Base-by-base conservation (phyloP, 2,888 invertebrate species). In the Agriopis marginaria region DNA sequence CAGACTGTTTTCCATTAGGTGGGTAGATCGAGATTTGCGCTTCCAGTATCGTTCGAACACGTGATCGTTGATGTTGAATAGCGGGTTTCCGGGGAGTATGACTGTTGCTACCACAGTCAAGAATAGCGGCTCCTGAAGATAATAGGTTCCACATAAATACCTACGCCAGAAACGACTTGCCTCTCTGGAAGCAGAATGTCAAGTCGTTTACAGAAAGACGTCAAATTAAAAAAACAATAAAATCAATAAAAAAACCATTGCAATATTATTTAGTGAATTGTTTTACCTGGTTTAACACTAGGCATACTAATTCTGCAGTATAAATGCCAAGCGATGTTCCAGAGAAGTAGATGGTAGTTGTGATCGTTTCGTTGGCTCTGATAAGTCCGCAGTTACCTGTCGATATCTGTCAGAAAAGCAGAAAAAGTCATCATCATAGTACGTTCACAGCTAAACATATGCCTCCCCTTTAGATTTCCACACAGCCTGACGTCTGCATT, bases 301-400 rank as follows among this genome's bases (percentile, higher is more conserved):
- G 79, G 68, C 91, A 93, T 17, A 90, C 91, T 51, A 94, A 79
- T 82, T 94, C 93, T 3, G 86, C 85, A 2, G 89, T 88, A 74
- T 94, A 93, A 40, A 91, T 75, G 17, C 94, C 94, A 44, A 93
- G 82, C 10, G 90, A 86, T 14, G 74, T 82, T 49, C 92, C 94
- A 32, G 86, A 87, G 72, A 94, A 94, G n/a, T 83, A 44, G 7
- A 94, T 75, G 0, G 86, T 83, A 0, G 88, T 87, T 1, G 86
- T 85, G 11, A 93, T 91, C 7, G 84, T 88, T 80, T 94, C 93
- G 71, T 83, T 83, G 14, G 90, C 91, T 74, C 90, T 88, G 66
- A 94, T 91, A 0, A 93, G 83, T n/a, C 94, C 94, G 73, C 93
- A 93, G 69, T 85, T 89, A 3, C 93, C 93, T 7, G 89, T 91